Percentiles rank a stretch among this genome's conserved stretches.
phyloP scores from a whole-genome alignment of 2,797 vertebrate genomes.

The Cuculus canorus region DNA sequence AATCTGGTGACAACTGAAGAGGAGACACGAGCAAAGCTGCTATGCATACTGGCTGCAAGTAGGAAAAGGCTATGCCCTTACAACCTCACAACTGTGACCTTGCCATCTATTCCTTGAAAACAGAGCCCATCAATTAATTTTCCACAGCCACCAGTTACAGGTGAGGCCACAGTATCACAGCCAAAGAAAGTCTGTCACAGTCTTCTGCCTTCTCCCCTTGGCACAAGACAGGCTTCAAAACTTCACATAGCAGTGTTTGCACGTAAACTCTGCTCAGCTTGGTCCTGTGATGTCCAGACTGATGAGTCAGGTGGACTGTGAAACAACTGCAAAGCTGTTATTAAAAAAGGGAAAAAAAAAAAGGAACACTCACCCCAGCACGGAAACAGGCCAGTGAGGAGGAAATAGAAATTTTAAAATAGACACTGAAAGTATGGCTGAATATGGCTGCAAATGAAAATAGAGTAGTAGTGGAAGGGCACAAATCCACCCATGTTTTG shows the following conservation, averaged over 20 bases:
- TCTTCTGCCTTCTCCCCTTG: not conserved
- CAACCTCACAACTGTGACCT: not conserved
- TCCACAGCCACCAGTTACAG: not conserved
- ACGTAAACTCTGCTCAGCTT: not conserved
- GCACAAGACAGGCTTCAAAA: not conserved
- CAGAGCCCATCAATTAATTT: not conserved
- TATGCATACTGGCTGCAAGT: not conserved
- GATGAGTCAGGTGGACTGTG: not conserved
- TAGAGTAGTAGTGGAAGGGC: not conserved
- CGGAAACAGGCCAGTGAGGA: not conserved
- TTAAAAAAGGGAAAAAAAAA: not conserved
- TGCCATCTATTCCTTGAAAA: not conserved
- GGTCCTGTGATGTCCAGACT: not conserved
- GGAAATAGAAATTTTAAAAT: conserved; percentile 12
- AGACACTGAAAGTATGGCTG: not conserved
- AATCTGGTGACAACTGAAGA: not conserved
- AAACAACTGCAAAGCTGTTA: not conserved
- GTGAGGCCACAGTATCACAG: not conserved
- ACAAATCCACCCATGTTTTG: not conserved
- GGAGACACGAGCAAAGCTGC: not conserved
- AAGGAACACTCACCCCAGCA: not conserved
- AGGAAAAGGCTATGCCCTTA: not conserved
- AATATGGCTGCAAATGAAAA: conserved; percentile 27
- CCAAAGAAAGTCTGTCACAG: not conserved
- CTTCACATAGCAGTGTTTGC: not conserved